Conservation (phyloP, 2,888 invertebrate genomes). For the Cyrtodaria siliqua region DNA sequence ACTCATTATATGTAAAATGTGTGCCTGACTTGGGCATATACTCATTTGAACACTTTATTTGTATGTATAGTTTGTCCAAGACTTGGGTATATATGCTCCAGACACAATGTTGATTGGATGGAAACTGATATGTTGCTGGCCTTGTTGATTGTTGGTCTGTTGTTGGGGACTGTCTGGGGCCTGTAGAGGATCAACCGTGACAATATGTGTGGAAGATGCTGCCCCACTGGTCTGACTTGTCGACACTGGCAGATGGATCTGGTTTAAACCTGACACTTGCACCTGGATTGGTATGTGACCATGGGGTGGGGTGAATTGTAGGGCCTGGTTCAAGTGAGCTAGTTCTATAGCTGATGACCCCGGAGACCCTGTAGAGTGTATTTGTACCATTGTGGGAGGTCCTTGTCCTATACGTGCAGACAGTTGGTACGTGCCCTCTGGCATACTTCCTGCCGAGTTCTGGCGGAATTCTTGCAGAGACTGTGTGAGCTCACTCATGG, state of each 20-base stretch:
- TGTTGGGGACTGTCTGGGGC: slow-evolving; percentile 1
- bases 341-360: slow-evolving; percentile 78
- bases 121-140: slow-evolving; percentile 26
- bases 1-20: too few relatives aligned
- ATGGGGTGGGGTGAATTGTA: slow-evolving; percentile 63
- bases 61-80: slow-evolving; percentile 48
- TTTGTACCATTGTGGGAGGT: slow-evolving; percentile 69
- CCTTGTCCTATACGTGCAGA: slow-evolving; percentile 57
- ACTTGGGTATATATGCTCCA: slow-evolving; percentile 25
- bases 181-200: slow-evolving; percentile 28
- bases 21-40: too few relatives aligned
- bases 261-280: slow-evolving; percentile 42
- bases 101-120: slow-evolving; percentile 41
- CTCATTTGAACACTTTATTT: too few relatives aligned
- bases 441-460: slow-evolving; percentile 4
- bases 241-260: slow-evolving; percentile 50
- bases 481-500: slow-evolving; percentile 86
- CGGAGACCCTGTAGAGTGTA: slow-evolving; percentile 62
- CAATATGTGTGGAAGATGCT: slow-evolving; percentile 21
- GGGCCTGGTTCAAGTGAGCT: slow-evolving; percentile 75
- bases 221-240: slow-evolving; percentile 31
- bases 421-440: slow-evolving; percentile 60
- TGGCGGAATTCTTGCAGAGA: slow-evolving; percentile 62
- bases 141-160: background rate
- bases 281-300: slow-evolving; percentile 59